A percentile compares a stretch with the other conserved stretches of the same genome.
Evolutionary conservation across 2,113 vertebrate species (phyloP).

Genomic region (Tyrannus savana): DNA sequence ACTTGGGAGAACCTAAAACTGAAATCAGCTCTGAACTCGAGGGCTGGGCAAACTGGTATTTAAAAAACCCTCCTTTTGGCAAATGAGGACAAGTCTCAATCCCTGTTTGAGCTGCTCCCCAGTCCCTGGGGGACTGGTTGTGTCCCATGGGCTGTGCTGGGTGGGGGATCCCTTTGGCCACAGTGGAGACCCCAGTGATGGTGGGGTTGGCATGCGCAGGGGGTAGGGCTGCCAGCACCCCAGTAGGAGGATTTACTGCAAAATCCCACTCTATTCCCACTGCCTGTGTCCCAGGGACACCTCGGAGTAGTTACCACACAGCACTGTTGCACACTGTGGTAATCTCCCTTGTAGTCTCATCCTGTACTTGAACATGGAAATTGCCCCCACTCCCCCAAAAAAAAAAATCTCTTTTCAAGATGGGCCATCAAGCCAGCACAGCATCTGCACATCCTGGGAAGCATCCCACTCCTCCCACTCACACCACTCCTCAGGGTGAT

Average conservation of each 20-base stretch:
- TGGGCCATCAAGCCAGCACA: not conserved
- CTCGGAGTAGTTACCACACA: not conserved
- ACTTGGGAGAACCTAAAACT: not conserved
- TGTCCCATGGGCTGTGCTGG: not conserved
- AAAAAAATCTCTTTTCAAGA: constrained; percentile 13
- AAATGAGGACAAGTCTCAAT: not conserved
- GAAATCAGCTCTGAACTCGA: not conserved
- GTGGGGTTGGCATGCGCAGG: not conserved
- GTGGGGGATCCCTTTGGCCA: not conserved
- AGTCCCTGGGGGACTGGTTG: fast-evolving
- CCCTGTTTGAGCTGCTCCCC: fast-evolving
- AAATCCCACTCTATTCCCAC: fast-evolving
- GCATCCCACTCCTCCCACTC: not conserved
- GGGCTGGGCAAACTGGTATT: not conserved
- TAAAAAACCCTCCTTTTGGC: not conserved
- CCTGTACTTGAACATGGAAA: not conserved
- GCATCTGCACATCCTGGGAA: not conserved
- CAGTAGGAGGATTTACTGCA: not conserved
- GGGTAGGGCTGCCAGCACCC: not conserved
- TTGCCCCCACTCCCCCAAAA: not conserved
- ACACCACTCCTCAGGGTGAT: constrained; percentile 1
- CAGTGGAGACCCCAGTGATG: not conserved
- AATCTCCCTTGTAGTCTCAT: not conserved
- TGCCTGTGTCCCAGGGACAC: fast-evolving
- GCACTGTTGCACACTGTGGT: not conserved